phyloP scores from a whole-genome alignment of 2,113 vertebrate species.

The Paedocypris sp. region DNA sequence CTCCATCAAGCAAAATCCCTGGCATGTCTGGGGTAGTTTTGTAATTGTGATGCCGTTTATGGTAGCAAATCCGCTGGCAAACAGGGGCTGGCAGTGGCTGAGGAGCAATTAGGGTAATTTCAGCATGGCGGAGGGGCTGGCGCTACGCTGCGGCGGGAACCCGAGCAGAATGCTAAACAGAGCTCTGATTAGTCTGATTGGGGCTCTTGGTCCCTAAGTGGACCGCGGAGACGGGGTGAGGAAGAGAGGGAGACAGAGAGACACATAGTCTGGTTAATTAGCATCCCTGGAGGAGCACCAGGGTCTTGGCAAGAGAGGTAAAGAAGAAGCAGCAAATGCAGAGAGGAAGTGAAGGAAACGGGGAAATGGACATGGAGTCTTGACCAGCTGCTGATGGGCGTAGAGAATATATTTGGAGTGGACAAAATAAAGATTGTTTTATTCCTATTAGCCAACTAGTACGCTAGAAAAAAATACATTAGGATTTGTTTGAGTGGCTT shows the following conservation, averaged over 20 bases:
- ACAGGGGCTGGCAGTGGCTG: background rate
- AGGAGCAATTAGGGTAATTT: conserved; percentile 16
- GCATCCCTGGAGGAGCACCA: conserved; percentile 15
- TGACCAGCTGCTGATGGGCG: background rate
- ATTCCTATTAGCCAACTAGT: no score
- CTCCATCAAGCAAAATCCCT: background rate
- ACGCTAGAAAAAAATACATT: no score
- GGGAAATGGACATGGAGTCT: background rate
- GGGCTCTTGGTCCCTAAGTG: conserved; percentile 13
- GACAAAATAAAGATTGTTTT: no score
- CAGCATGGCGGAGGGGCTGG: background rate
- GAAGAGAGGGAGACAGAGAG: background rate
- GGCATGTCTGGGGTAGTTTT: background rate
- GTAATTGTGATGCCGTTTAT: conserved; percentile 4
- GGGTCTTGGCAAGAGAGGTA: background rate
- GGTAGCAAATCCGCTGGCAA: background rate
- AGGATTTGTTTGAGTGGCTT: no score
- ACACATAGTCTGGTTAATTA: conserved; percentile 30
- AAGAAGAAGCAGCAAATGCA: background rate
- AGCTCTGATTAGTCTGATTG: conserved; percentile 29
- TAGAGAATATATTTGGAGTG: no score
- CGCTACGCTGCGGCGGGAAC: background rate
- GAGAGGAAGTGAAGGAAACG: background rate
- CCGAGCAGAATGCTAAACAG: conserved; percentile 27
- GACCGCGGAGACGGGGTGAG: background rate